Percentiles rank a stretch among this genome's conserved stretches.
Evolutionary conservation across 2,888 invertebrate genomes (phyloP).

Genomic region (Synanthedon tipuliformis): DNA sequence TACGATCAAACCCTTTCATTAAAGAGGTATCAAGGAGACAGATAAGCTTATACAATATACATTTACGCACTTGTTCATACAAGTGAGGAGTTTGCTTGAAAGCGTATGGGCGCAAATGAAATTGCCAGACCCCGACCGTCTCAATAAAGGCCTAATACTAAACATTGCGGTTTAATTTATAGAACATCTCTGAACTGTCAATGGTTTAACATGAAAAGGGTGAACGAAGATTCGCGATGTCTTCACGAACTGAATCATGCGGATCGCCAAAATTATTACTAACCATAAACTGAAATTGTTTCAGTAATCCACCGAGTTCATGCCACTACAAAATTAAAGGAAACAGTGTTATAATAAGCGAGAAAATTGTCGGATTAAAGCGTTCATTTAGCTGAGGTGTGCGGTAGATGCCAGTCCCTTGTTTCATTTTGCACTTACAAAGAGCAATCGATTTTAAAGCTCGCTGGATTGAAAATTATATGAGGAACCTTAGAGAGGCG

Average conservation of each 20-base stretch:
- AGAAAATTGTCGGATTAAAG: slow-evolving; percentile 32
- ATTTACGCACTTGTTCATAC: slow-evolving; percentile 59
- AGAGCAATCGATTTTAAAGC: slow-evolving; percentile 68
- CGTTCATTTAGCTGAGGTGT: slow-evolving; percentile 42
- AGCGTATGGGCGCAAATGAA: slow-evolving; percentile 47
- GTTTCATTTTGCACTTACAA: slow-evolving; percentile 63
- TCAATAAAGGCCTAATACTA: slow-evolving; percentile 24
- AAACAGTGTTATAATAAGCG: slow-evolving; percentile 4
- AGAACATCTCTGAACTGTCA: slow-evolving; percentile 25
- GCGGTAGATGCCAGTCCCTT: slow-evolving; percentile 31
- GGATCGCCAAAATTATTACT: background rate
- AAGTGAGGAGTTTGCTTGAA: slow-evolving; percentile 49
- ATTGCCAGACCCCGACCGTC: slow-evolving; percentile 34
- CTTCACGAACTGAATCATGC: background rate
- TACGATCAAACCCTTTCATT: slow-evolving; percentile 68
- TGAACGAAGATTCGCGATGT: slow-evolving; percentile 7
- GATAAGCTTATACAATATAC: slow-evolving; percentile 57
- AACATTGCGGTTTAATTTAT: slow-evolving; percentile 14
- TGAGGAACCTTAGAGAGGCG: slow-evolving; percentile 58
- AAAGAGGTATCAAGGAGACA: slow-evolving; percentile 66
- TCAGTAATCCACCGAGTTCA: background rate
- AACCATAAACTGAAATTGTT: background rate
- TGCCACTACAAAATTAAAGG: background rate
- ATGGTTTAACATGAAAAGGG: slow-evolving; percentile 18
- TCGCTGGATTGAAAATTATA: slow-evolving; percentile 71